Evolutionary conservation across 2,113 vertebrate species (phyloP), one percentile per base, ranked within the genome.

Genomic region (Vidua chalybeata): DNA sequence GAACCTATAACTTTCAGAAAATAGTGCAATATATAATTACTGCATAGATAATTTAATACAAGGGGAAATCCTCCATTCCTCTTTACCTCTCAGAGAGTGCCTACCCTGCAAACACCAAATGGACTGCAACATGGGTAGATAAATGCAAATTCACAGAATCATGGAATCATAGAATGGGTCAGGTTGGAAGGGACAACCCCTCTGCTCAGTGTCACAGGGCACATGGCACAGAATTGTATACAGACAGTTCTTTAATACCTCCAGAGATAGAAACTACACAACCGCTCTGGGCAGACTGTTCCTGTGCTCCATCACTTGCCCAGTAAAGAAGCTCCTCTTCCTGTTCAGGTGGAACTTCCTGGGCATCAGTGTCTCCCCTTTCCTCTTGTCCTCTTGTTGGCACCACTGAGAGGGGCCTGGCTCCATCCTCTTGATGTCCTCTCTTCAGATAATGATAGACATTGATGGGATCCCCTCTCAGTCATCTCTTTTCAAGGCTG

Each of bases 401-500:
- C 27, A 73, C 27, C 26, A 37, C 58, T 43, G 31, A 73, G 27
- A 2, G 30, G 4, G 11, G 45, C 45, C 18, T 81, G 45, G 7
- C 8, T 73, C 18, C 67, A 28, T 58, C 15, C 9, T 15, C 27
- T 45, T 43, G 18, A 28, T 12, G 19, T 1, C 11, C 21, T 58
- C 9, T 5, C 59, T 59, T 11, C 55, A 55, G 26, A 35, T 6
- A 35, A 14, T 48, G 35, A 35, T 5, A 19, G n/a, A 22, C 6
- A 41, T 12, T 55, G 46, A 16, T 62, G 55, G 23, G 30, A 22
- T 48, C 14, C 30, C 39, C 20, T 61, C 69, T 48, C n/a, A 26
- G 7, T 7, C 16, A 13, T 46, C 20, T 54, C 24, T 31, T 61
- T 30, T 54, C 0, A 0, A 69, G 20, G 26, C 21, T 62, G 41